Base-by-base conservation (phyloP, 2,797 vertebrate genomes). In the Oreochromis grahami region DNA sequence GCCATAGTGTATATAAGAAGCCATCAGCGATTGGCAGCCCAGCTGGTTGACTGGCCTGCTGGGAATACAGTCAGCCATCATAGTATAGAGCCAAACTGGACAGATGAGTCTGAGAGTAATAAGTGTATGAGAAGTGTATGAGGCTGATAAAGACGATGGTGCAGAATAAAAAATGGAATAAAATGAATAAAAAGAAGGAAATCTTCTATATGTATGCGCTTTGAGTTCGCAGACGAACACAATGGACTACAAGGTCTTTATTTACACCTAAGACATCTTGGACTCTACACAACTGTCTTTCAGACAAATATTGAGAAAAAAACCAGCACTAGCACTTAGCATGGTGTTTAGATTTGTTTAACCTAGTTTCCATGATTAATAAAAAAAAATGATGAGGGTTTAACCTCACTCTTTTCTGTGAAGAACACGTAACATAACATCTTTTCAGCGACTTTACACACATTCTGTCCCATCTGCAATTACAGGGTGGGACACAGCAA, bases 11-110 rank as follows among this genome's bases (percentile, higher is more conserved):
- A 76, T 60, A 48, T 9, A 70, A 82, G 80, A 86, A 82, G 65
- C 84, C 82, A 50, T 83, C 78, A 56, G 81, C 41, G 24, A 80
- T 70, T 79, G 82, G 21, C 17, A 24, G 79, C 55, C 89, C 84
- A 88, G 79, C 76, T 87, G 82, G 77, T 84, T 45, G 76, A 76
- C 76, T 79, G 53, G 74, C 7, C 55, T 77, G 58, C 19, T 55
- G 80, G 80, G 80, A 74, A 72, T 48, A 80, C 21, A 36, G 78
- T 70, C 87, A 51, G 50, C 63, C 58, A 53, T 74, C 86, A 76
- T 76, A 38, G 45, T 2, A 4, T 34, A 17, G 21, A 87, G 86
- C 80, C 76, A 87, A 87, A 82, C 50, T 68, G 78, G 34, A 86
- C 53, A 74, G 45, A 85, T 48, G 21, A 81, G 74, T 58, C 51